Evolutionary conservation across 2,113 vertebrate species (phyloP).

Genomic region (Amia ocellicauda): DNA sequence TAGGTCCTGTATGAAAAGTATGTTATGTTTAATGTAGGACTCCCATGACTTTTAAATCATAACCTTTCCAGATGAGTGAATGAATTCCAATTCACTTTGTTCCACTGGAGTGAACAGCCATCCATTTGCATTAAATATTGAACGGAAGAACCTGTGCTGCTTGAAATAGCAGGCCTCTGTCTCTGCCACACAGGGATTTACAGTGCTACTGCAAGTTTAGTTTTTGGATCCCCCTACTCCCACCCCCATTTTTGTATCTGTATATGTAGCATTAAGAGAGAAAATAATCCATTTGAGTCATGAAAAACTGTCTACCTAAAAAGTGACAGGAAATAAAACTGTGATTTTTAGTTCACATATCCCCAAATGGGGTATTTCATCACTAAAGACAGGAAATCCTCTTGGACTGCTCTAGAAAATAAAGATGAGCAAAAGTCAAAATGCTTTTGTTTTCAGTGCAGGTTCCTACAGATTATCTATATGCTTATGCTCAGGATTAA

Average conservation of each 20-base stretch:
- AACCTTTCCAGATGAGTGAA: slow-evolving; percentile 66
- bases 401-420: no score
- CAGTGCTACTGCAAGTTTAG: background rate
- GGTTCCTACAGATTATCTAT: no score
- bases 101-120: slow-evolving; percentile 69
- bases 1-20: slow-evolving; percentile 47
- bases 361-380: no score
- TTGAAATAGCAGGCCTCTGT: slow-evolving; percentile 47
- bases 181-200: slow-evolving; percentile 26
- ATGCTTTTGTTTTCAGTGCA: no score
- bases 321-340: no score
- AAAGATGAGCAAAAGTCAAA: no score
- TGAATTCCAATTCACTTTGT: slow-evolving; percentile 69
- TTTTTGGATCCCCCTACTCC: no score
- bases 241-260: background rate
- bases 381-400: no score
- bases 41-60: slow-evolving; percentile 60
- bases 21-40: slow-evolving; percentile 52
- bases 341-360: no score
- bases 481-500: no score
- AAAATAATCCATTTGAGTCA: background rate
- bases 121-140: slow-evolving; percentile 75
- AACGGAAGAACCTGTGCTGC: slow-evolving; percentile 57
- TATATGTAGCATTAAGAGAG: background rate
- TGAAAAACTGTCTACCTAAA: background rate